Base-by-base conservation (phyloP, 1,140 invertebrate species). In the Chelonus insularis region DNA sequence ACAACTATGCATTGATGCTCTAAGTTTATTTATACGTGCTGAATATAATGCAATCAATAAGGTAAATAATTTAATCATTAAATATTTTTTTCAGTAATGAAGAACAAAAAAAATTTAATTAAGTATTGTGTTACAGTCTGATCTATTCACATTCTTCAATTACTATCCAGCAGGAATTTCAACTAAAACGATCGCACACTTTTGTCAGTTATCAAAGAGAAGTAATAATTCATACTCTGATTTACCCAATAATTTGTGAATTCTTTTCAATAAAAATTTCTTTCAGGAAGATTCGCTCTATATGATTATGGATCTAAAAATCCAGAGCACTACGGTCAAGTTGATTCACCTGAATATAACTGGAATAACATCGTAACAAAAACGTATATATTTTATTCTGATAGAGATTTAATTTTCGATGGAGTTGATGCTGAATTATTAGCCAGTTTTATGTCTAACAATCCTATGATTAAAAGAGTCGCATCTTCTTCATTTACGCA, bases 261-360 rank as follows among this genome's bases (percentile, higher is more conserved):
- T 7, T 12, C 14, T 9, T 11, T n/a, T 9, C 2, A 25, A 11
- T 11, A 14, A 9, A 11, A 43, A n/a, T n/a, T n/a, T n/a, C n/a
- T 63, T 60, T 18, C 51, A 67, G 66, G 52, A 16, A 55, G 55
- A 37, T 72, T 72, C 45, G 18, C 57, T 51, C 68, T 64, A 43
- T 83, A 72, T 62, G 77, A 83, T 56, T 80, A 69, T 59, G 79
- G 78, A 5, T n/a, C n/a, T n/a, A 60, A 65, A 37, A 84, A 84
- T 64, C 55, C 75, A 12, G 58, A 67, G 14, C 67, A 74, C 48
- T 83, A 84, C 61, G 75, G 76, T 16, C 64, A 78, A 69, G 52
- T 68, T 1, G 72, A 64, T 32, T 82, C 83, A 16, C 82, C 83
- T 37, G 39, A 66, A 5, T 84, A 84, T 60, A 45, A 75, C 55